Conservation (phyloP, 2,888 invertebrate species). For the Drosophila melanosoma region DNA sequence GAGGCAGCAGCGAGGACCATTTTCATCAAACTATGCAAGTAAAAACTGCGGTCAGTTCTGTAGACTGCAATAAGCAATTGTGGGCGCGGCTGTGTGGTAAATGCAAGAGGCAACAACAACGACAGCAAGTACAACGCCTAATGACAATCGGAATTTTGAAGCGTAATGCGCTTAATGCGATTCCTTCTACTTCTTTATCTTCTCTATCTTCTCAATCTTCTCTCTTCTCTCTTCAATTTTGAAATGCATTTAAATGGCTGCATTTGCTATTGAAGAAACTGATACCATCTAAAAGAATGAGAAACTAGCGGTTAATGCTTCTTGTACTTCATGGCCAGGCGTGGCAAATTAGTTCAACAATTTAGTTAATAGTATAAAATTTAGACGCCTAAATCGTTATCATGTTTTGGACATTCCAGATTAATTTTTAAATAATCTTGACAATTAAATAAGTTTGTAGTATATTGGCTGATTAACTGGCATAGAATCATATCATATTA, state of each 20-base stretch:
- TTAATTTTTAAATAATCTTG: neutral
- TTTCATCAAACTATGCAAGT: constrained; percentile 24
- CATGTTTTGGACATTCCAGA: neutral
- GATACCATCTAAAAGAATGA: constrained; percentile 10
- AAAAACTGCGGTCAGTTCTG: constrained; percentile 43
- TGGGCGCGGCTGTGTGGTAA: constrained; percentile 46
- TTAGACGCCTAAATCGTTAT: neutral
- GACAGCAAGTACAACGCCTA: constrained; percentile 25
- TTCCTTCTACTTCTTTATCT: constrained; percentile 12
- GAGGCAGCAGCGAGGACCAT: constrained; percentile 1
- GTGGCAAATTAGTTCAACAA: neutral
- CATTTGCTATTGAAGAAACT: constrained; percentile 27
- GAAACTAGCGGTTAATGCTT: neutral
- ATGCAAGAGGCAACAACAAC: constrained; percentile 27
- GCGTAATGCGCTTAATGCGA: constrained; percentile 51
- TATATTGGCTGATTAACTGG: neutral
- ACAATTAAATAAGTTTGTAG: accelerated
- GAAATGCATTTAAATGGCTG: constrained; percentile 37
- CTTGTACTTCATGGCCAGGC: neutral
- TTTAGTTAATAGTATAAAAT: neutral
- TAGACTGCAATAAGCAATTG: constrained; percentile 24
- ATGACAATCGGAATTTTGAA: constrained; percentile 63
- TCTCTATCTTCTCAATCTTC: neutral
- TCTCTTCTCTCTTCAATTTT: constrained; percentile 1
- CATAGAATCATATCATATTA: neutral